Evolutionary conservation across 37 sponge, comb jelly and placozoan genomes (phyloP), one percentile per base, ranked within the genome.

Genomic region (Diacarnus erythraeanus): DNA sequence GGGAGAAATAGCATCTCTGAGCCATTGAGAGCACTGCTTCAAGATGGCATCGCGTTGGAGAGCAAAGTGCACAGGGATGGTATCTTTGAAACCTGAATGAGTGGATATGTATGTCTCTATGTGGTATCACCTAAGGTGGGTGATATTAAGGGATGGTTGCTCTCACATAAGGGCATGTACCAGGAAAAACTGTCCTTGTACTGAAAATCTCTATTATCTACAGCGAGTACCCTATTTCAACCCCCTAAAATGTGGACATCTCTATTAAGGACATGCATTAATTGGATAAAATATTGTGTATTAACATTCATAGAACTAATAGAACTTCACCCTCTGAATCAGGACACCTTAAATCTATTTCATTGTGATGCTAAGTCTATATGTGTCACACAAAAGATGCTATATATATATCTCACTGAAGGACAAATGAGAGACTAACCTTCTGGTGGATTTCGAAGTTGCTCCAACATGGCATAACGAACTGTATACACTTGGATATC

Each of bases 381-480:
- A n/a, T n/a, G n/a, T n/a, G n/a, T n/a, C n/a, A n/a, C n/a, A n/a
- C n/a, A n/a, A n/a, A n/a, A n/a, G n/a, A n/a, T n/a, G n/a, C n/a
- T n/a, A n/a, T n/a, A n/a, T n/a, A n/a, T n/a, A n/a, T n/a, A n/a
- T 15, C 20, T 56, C 18, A n/a, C n/a, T n/a, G n/a, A n/a, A n/a
- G n/a, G n/a, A n/a, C n/a, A n/a, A 29, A 47, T 23, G 72, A 40
- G 72, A 42, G 71, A 8, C 17, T n/a, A 57, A 93, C 94, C 94
- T 79, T 33, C 51, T 34, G 90, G 88, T 38, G 94, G 94, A 70
- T 90, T 79, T 60, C 91, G 80, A 20, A 94, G 82, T 61, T 87
- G 88, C 33, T 84, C 94, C 79, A 90, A 25, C 94, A 94, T 94
- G 18, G 94, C 91, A 87, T 90, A 83, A 18, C 94, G 56, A 34